Conservation (phyloP, 2,113 vertebrate species). For the Mesembrinibis cayennensis region DNA sequence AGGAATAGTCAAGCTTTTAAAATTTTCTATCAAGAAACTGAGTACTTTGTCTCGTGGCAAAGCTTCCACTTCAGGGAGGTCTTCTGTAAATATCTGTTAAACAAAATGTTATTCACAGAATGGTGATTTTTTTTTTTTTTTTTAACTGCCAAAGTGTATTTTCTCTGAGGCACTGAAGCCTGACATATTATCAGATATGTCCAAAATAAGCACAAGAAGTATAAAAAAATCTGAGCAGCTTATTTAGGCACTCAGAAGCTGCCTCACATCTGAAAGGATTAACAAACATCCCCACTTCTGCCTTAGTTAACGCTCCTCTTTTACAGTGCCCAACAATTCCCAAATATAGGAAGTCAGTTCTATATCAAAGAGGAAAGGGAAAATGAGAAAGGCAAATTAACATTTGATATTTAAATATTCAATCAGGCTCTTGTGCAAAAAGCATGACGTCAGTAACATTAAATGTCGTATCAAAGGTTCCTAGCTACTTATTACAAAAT, state of each 20-base stretch:
- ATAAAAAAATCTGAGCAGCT: not conserved
- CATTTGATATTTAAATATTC: not conserved
- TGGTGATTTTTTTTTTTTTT: not conserved
- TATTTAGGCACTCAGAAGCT: not conserved
- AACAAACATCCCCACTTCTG: not conserved
- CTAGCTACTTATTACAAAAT: not conserved
- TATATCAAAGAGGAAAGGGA: not conserved
- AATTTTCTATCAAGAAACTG: conserved; percentile 90
- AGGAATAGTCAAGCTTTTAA: conserved; percentile 89
- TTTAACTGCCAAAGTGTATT: not conserved
- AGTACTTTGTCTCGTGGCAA: conserved; percentile 89
- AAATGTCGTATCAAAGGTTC: not conserved
- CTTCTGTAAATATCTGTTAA: conserved; percentile 95
- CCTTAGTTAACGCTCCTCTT: not conserved
- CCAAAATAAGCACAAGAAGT: not conserved
- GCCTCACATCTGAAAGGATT: not conserved
- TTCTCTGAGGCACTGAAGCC: not conserved
- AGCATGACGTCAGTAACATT: not conserved
- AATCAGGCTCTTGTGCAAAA: not conserved
- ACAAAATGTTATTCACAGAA: not conserved
- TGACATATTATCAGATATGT: not conserved
- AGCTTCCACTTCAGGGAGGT: conserved; percentile 93
- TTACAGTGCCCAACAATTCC: not conserved
- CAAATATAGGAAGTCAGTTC: not conserved
- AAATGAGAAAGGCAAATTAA: not conserved